A percentile compares a stretch with the other conserved stretches of the same genome.
These are phyloP conservation scores for Okapia johnstoni DNA, from an alignment of 2,113 vertebrate genomes.

Conservation along the genomic window DNA sequence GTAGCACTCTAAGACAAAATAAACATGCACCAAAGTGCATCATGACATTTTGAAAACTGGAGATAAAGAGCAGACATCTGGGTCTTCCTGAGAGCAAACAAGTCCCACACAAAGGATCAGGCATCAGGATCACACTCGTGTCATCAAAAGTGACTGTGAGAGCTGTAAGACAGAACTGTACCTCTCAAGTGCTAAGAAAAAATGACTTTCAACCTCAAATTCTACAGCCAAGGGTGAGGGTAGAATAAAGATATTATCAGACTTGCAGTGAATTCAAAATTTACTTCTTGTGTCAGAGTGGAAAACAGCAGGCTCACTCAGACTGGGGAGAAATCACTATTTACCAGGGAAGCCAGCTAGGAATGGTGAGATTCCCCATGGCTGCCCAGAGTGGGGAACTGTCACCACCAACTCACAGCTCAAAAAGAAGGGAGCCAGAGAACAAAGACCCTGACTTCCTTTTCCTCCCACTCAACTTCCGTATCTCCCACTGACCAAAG, in stretches of 20 bases:
- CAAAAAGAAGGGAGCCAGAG: background rate
- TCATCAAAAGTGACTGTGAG: background rate
- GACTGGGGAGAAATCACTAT: background rate
- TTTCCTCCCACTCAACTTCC: background rate
- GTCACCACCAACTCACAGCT: background rate
- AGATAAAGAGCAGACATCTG: background rate
- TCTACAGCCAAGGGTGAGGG: background rate
- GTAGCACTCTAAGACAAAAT: background rate
- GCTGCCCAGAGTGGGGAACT: background rate
- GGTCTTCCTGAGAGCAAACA: background rate
- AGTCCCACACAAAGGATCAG: background rate
- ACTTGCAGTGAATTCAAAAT: background rate
- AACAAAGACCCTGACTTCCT: background rate
- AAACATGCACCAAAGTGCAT: background rate
- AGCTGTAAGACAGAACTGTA: background rate
- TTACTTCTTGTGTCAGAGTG: background rate
- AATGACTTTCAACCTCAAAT: background rate
- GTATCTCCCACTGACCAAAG: background rate
- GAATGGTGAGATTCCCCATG: background rate
- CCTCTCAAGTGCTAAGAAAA: background rate
- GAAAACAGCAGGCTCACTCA: background rate
- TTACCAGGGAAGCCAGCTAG: background rate
- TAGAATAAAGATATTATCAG: background rate
- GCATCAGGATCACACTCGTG: background rate
- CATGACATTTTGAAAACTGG: background rate